Conservation (phyloP, 2,888 invertebrate species). For the Antheraea assamensis region DNA sequence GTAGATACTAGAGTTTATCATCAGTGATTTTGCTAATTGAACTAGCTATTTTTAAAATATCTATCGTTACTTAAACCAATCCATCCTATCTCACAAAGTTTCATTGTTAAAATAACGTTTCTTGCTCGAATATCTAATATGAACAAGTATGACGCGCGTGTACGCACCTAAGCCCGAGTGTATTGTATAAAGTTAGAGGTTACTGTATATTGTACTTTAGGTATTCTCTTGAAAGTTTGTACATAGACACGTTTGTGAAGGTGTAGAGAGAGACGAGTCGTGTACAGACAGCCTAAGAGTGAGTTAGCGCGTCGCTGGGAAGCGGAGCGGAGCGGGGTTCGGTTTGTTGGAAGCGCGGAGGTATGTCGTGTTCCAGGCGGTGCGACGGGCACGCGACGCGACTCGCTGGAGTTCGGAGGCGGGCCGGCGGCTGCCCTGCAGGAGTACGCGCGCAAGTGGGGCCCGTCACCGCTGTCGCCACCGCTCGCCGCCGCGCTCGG, state of each 20-base stretch:
- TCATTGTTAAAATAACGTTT: not conserved
- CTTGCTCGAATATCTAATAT: not conserved
- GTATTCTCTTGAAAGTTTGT: conserved; percentile 37
- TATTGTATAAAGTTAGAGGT: conserved; percentile 8
- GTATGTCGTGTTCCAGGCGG: conserved; percentile 68
- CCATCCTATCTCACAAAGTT: too few relatives aligned
- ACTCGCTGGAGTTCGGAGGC: conserved; percentile 82
- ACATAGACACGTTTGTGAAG: conserved; percentile 31
- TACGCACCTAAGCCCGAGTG: conserved; percentile 12
- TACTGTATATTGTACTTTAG: conserved; percentile 24
- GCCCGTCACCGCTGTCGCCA: conserved; percentile 85
- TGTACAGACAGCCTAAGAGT: conserved; percentile 42
- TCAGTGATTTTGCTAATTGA: too few relatives aligned
- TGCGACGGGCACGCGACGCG: conserved; percentile 77
- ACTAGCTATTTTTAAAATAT: too few relatives aligned
- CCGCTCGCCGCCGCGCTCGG: conserved; percentile 86
- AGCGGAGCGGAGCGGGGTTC: conserved; percentile 31
- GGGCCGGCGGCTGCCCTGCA: conserved; percentile 70
- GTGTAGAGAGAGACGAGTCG: conserved; percentile 24
- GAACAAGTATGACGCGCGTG: conserved; percentile 11
- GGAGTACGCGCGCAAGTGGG: conserved; percentile 82
- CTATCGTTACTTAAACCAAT: too few relatives aligned
- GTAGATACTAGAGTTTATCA: too few relatives aligned
- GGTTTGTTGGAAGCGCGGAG: conserved; percentile 49
- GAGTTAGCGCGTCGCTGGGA: conserved; percentile 25